Evolutionary conservation across 1,140 invertebrate genomes (phyloP), one percentile per base, ranked within the genome.

Genomic region (Charaxes varanes): DNA sequence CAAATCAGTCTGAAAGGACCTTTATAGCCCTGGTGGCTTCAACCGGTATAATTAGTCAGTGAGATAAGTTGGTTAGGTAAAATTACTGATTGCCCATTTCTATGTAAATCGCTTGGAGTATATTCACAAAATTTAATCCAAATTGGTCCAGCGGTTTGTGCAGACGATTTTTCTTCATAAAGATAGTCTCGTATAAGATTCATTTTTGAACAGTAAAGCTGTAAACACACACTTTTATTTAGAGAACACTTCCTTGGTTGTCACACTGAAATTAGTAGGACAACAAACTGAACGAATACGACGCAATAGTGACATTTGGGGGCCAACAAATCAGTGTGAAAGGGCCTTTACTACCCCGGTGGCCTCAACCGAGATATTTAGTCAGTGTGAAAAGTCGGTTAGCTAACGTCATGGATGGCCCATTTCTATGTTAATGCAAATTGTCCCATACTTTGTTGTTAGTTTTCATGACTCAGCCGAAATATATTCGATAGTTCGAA

Each of bases 351-450:
- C 18, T n/a, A 37, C 15, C 14, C 22, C 35, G 26, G 37, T 47
- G 36, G 44, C 44, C 41, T 31, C 41, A 48, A 46, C 35, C 44
- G 46, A 57, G 48, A 63, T 73, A 63, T 67, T 62, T 71, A 71
- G 57, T 60, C 61, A 54, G 54, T 65, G 68, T 72, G 70, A 68
- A 68, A 72, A 66, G 62, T 63, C 67, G 53, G 71, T 50, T 56
- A 52, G 47, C 44, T 53, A 52, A 50, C 40, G n/a, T n/a, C n/a
- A n/a, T 56, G 50, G 57, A 51, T 47, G 55, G 62, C 58, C 74
- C 56, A 69, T 78, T 78, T 74, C 62, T 72, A 78, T 78, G 70
- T 68, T 71, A 78, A 74, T 78, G 28, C 16, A 18, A 6, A 10
- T 10, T 8, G 17, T 36, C 11, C 27, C 12, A 30, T 37, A 23